Evolutionary conservation across 2,888 invertebrate genomes (phyloP).

Genomic region (Sinohyriopsis cumingii): DNA sequence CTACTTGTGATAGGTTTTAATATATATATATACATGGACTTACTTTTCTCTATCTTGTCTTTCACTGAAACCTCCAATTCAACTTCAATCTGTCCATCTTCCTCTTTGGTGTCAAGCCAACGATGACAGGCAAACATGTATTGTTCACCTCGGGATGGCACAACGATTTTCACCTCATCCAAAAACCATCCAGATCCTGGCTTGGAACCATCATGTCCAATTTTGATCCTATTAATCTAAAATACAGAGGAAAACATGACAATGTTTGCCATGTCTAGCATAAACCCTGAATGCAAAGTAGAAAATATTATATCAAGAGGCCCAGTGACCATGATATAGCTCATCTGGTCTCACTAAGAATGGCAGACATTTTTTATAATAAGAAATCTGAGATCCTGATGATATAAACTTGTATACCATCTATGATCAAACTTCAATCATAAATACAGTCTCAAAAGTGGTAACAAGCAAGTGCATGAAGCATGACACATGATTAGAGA

Average conservation of each 20-base stretch:
- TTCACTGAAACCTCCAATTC: slow-evolving; percentile 67
- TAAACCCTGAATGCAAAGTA: background rate
- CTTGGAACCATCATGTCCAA: slow-evolving; percentile 69
- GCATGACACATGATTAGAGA: too few relatives aligned
- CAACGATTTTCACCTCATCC: slow-evolving; percentile 68
- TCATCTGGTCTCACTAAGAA: background rate
- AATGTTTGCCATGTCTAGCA: background rate
- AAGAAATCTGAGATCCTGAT: too few relatives aligned
- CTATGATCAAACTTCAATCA: too few relatives aligned
- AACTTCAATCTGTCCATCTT: slow-evolving; percentile 66
- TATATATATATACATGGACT: slow-evolving; percentile 13
- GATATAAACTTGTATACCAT: too few relatives aligned
- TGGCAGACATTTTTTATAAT: too few relatives aligned
- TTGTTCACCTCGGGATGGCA: slow-evolving; percentile 68
- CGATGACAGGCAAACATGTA: slow-evolving; percentile 70
- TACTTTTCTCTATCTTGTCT: slow-evolving; percentile 66
- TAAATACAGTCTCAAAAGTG: too few relatives aligned
- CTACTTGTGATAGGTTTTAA: too few relatives aligned
- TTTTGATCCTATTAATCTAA: slow-evolving; percentile 68
- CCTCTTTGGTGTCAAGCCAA: slow-evolving; percentile 70
- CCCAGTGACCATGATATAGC: background rate
- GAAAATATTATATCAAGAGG: background rate
- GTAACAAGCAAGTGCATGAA: too few relatives aligned
- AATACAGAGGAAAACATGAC: slow-evolving; percentile 8
- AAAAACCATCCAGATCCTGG: slow-evolving; percentile 71